phyloP scores from a whole-genome alignment of 2,113 vertebrate species.

The Neolamprologus fasciatus region DNA sequence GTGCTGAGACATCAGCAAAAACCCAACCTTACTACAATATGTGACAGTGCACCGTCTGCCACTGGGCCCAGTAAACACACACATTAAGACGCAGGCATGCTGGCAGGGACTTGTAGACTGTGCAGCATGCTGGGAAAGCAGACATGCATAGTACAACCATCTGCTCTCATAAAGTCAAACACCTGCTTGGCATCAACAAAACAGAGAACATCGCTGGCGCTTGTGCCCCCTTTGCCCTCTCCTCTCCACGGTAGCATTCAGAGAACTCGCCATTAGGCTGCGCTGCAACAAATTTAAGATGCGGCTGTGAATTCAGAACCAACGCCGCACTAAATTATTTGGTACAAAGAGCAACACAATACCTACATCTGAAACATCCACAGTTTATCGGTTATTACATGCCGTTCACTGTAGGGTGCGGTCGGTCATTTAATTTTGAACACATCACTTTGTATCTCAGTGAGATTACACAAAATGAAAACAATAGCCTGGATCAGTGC shows the following conservation, averaged over 20 bases:
- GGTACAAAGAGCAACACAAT: not conserved
- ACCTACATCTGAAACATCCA: not conserved
- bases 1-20: constrained; percentile 41
- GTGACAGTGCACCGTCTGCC: constrained; percentile 31
- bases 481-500: not conserved
- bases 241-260: not conserved
- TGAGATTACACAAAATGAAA: constrained; percentile 15
- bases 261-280: not conserved
- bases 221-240: constrained; percentile 5
- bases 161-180: constrained; percentile 51
- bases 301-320: not conserved
- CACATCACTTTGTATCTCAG: not conserved
- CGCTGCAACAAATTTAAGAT: not conserved
- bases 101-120: constrained; percentile 19
- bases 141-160: constrained; percentile 56
- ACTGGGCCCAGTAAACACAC: constrained; percentile 42
- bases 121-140: constrained; percentile 27
- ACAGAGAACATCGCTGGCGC: constrained; percentile 26
- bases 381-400: not conserved
- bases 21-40: constrained; percentile 10
- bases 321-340: not conserved
- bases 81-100: constrained; percentile 42
- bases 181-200: constrained; percentile 48
- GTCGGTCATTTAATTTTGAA: not conserved
- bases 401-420: not conserved